A percentile compares a stretch with the other conserved stretches of the same genome.
Conservation (phyloP, 2,113 vertebrate species). For the Zapus hudsonius region DNA sequence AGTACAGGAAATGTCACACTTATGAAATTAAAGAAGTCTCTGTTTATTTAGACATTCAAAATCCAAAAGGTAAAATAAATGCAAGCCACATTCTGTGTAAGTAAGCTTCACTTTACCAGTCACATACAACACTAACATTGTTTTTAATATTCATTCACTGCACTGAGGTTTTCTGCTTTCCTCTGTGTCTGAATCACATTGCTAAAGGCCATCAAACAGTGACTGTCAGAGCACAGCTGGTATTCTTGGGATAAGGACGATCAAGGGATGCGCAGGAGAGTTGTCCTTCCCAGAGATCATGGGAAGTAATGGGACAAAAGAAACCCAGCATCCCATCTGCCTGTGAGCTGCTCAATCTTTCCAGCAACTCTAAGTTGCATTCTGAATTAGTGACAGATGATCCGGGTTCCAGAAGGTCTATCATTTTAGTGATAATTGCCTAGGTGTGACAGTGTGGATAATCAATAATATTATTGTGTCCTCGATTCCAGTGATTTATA, state of each 20-base stretch:
- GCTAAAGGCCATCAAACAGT: slow-evolving; percentile 72
- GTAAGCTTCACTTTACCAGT: slow-evolving; percentile 73
- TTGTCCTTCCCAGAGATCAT: slow-evolving; percentile 43
- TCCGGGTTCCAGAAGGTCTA: slow-evolving; percentile 83
- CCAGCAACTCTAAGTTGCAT: slow-evolving; percentile 72
- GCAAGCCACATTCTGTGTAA: slow-evolving; percentile 58
- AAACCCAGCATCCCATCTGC: not conserved
- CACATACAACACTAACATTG: slow-evolving; percentile 47
- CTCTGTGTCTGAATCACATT: slow-evolving; percentile 80
- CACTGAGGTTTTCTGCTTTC: slow-evolving; percentile 50
- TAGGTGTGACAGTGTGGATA: slow-evolving; percentile 79
- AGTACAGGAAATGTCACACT: not conserved
- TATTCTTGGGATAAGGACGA: slow-evolving; percentile 61
- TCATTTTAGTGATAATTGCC: slow-evolving; percentile 87
- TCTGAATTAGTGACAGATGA: slow-evolving; percentile 76
- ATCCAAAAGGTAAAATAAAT: slow-evolving; percentile 57
- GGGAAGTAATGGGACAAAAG: slow-evolving; percentile 57
- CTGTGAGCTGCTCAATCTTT: slow-evolving; percentile 4
- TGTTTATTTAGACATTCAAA: slow-evolving; percentile 61
- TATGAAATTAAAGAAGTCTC: not conserved
- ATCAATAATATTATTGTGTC: slow-evolving; percentile 84
- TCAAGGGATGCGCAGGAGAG: slow-evolving; percentile 57
- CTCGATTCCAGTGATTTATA: slow-evolving; percentile 49
- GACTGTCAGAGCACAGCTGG: slow-evolving; percentile 71
- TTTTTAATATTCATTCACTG: slow-evolving; percentile 81